Evolutionary conservation across 2,797 vertebrate genomes (phyloP).

Genomic region (Hyperoplus immaculatus): DNA sequence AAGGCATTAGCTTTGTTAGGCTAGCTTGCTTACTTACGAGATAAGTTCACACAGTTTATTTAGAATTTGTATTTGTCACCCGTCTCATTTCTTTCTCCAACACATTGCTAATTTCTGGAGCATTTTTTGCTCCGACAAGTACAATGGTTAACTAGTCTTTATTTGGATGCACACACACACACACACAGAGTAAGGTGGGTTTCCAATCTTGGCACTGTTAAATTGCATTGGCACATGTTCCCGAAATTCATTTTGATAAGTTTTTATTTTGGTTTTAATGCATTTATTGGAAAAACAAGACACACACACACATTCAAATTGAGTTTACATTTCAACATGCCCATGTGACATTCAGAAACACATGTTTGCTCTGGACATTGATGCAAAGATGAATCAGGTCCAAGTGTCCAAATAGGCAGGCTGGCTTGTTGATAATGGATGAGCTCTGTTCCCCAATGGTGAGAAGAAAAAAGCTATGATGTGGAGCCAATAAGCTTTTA

Average conservation of each 20-base stretch:
- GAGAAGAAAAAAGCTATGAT: neutral
- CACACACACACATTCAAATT: neutral
- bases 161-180: neutral
- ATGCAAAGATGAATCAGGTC: slow-evolving; percentile 35
- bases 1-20: neutral
- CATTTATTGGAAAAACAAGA: neutral
- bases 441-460: neutral
- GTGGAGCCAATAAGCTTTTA: slow-evolving; percentile 3
- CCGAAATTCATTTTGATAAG: neutral
- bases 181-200: neutral
- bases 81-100: neutral
- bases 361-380: neutral
- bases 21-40: no score
- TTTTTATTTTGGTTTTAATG: neutral
- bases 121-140: neutral
- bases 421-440: slow-evolving; percentile 23
- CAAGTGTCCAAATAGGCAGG: slow-evolving; percentile 37
- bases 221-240: neutral
- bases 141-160: no score
- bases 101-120: neutral
- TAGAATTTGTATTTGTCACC: neutral
- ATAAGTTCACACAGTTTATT: neutral
- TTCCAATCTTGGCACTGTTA: neutral
- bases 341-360: neutral
- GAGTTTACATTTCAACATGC: neutral